Percentiles rank a stretch among this genome's conserved stretches.
These are phyloP conservation scores for Gymnothorax javanicus DNA, from an alignment of 2,797 vertebrate genomes.

Conservation along the genomic window DNA sequence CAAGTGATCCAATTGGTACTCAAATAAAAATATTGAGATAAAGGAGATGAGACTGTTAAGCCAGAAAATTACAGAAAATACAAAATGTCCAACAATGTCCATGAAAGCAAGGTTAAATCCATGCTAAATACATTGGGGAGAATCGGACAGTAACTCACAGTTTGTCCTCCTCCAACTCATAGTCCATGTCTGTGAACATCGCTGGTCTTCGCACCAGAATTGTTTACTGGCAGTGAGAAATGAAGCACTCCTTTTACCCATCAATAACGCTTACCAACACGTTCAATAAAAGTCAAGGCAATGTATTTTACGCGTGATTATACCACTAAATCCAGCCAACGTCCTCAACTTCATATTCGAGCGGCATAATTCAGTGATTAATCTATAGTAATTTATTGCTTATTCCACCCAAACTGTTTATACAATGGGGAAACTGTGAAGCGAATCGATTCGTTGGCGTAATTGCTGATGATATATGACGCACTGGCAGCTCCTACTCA, in stretches of 20 bases:
- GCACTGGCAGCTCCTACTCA: background rate
- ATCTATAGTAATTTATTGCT: background rate
- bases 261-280: background rate
- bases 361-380: background rate
- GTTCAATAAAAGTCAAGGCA: background rate
- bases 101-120: background rate
- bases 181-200: slow-evolving; percentile 96
- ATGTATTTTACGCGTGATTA: background rate
- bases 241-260: background rate
- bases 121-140: background rate
- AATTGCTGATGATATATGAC: background rate
- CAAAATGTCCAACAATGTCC: background rate
- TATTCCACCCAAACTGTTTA: background rate
- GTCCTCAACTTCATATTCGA: background rate
- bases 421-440: background rate
- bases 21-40: background rate
- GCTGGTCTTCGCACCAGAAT: slow-evolving; percentile 29
- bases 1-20: background rate
- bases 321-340: background rate
- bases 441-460: background rate
- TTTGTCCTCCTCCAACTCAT: slow-evolving; percentile 96
- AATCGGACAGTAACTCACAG: slow-evolving; percentile 78
- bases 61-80: too few species aligned
- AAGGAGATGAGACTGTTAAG: background rate
- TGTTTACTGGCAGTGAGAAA: slow-evolving; percentile 3